These are phyloP conservation scores for Melolontha melolontha DNA, from an alignment of 2,888 invertebrate genomes.

Conservation along the genomic window DNA sequence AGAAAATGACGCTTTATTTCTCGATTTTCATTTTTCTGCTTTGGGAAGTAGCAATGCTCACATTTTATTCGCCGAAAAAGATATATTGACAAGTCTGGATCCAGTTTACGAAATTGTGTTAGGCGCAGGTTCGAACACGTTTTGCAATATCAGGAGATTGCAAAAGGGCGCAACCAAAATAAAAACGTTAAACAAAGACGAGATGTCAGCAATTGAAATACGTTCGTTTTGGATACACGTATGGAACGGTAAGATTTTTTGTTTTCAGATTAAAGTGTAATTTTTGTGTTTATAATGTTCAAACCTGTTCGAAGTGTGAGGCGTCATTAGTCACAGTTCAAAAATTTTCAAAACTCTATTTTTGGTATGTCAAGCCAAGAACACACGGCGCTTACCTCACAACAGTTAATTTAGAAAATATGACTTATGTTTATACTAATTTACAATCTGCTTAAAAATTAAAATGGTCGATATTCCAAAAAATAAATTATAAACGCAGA, in stretches of 20 bases:
- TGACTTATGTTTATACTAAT: too few relatives aligned
- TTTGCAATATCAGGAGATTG: slow-evolving; percentile 74
- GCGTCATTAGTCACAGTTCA: too few relatives aligned
- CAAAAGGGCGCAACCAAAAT: slow-evolving; percentile 71
- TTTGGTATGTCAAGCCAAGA: too few relatives aligned
- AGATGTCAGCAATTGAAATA: slow-evolving; percentile 73
- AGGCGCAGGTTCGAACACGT: slow-evolving; percentile 79
- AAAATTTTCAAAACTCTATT: too few relatives aligned
- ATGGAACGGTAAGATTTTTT: slow-evolving; percentile 50
- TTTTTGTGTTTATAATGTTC: too few relatives aligned
- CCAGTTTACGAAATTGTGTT: slow-evolving; percentile 80
- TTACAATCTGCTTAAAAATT: too few relatives aligned
- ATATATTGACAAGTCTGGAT: slow-evolving; percentile 65
- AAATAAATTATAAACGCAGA: too few relatives aligned
- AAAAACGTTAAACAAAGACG: slow-evolving; percentile 68
- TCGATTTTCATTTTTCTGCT: slow-evolving; percentile 76
- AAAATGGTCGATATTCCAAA: too few relatives aligned
- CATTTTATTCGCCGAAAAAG: slow-evolving; percentile 72
- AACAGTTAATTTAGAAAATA: too few relatives aligned
- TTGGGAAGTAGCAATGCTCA: slow-evolving; percentile 77
- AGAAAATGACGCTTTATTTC: slow-evolving; percentile 53
- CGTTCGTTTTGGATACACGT: slow-evolving; percentile 76
- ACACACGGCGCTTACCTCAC: too few relatives aligned
- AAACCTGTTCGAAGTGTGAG: too few relatives aligned
- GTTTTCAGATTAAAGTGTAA: too few relatives aligned